These are phyloP conservation scores for Datnioides undecimradiatus DNA, from an alignment of 2,113 vertebrate species.

Conservation along the genomic window DNA sequence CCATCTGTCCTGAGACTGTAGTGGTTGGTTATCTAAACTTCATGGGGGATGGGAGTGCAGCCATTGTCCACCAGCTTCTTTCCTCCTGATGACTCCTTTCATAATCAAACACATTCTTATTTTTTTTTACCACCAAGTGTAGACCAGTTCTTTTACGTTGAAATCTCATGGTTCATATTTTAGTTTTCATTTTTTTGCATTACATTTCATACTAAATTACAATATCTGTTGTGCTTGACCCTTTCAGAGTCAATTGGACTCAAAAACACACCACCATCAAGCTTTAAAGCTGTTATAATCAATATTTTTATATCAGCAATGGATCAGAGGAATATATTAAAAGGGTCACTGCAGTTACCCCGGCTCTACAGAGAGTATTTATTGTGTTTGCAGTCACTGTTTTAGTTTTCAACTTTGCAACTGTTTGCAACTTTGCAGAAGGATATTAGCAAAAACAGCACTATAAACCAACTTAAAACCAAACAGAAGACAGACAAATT, in stretches of 20 bases:
- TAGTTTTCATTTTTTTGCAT: no score
- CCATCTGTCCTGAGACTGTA: slow-evolving; percentile 57
- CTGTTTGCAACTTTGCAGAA: no score
- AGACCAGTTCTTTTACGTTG: not conserved
- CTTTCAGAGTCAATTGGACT: no score
- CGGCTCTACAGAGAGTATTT: no score
- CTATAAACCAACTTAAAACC: no score
- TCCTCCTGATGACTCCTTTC: slow-evolving; percentile 5
- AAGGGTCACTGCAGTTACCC: no score
- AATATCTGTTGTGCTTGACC: not conserved
- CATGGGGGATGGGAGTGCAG: slow-evolving; percentile 27
- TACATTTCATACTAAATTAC: not conserved
- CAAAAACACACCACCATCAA: not conserved
- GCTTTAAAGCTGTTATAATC: not conserved
- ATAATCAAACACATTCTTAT: not conserved
- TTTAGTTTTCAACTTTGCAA: not conserved
- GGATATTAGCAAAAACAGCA: no score
- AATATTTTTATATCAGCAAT: not conserved
- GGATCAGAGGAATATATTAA: no score
- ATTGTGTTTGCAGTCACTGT: not conserved
- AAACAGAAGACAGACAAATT: no score
- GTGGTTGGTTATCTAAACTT: slow-evolving; percentile 39
- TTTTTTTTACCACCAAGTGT: not conserved
- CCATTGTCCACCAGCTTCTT: slow-evolving; percentile 37
- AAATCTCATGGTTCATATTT: not conserved